A percentile compares a stretch with the other conserved stretches of the same genome.
These are phyloP conservation scores for Mycalesis mineus DNA, from an alignment of 2,888 invertebrate species.

Conservation along the genomic window DNA sequence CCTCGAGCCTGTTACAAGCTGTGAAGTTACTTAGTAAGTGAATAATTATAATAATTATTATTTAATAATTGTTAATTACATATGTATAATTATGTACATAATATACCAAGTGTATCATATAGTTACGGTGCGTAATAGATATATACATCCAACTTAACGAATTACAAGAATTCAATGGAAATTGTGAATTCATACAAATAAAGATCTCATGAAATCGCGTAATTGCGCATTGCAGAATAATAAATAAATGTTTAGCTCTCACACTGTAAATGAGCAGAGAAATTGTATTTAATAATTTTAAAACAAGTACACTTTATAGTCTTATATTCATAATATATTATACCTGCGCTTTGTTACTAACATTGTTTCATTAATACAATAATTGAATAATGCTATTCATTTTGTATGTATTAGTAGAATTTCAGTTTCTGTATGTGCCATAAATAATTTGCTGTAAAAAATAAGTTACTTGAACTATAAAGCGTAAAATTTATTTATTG, in stretches of 20 bases:
- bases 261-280: background rate
- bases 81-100: background rate
- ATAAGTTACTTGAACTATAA: too few species aligned
- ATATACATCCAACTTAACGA: background rate
- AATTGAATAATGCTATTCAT: too few species aligned
- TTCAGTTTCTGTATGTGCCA: too few species aligned
- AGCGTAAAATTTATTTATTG: too few species aligned
- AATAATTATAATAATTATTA: background rate
- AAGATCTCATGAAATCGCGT: background rate
- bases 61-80: background rate
- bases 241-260: background rate
- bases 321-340: too few species aligned
- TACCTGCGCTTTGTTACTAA: too few species aligned
- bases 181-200: background rate
- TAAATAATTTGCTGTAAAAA: too few species aligned
- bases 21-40: constrained; percentile 1
- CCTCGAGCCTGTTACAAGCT: constrained; percentile 2
- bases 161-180: background rate
- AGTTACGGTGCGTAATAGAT: constrained; percentile 3
- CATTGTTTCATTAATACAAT: too few species aligned
- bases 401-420: too few species aligned
- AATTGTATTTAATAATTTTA: background rate
- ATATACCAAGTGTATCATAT: constrained; percentile 4
- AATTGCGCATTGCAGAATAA: background rate
- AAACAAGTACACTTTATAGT: background rate